Percentiles rank a stretch among this genome's conserved stretches.
Conservation (phyloP, 2,888 invertebrate species). For the Trissoscelio sp. region DNA sequence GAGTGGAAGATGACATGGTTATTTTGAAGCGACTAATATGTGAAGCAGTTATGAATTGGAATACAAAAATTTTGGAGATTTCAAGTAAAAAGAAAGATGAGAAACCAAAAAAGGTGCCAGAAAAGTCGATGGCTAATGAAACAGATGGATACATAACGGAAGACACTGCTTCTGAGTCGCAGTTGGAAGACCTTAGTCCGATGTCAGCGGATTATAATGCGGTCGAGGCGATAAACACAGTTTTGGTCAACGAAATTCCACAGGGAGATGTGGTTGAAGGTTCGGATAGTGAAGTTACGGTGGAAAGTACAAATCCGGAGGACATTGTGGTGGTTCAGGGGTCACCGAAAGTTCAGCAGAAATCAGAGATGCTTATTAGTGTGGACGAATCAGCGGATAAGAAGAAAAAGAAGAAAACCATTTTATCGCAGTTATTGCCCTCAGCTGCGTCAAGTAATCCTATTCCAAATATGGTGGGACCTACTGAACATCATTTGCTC, state of each 20-base stretch:
- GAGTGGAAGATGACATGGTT: constrained; percentile 86
- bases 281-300: constrained; percentile 76
- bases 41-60: constrained; percentile 90
- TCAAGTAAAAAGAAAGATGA: constrained; percentile 81
- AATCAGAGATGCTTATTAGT: constrained; percentile 81
- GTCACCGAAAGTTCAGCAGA: constrained; percentile 81
- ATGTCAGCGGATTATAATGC: constrained; percentile 82
- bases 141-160: constrained; percentile 80
- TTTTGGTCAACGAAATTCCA: constrained; percentile 72
- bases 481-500: constrained; percentile 89
- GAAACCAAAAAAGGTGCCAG: constrained; percentile 76
- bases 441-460: constrained; percentile 83
- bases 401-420: constrained; percentile 87
- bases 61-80: constrained; percentile 84
- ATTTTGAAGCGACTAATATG: constrained; percentile 88
- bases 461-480: constrained; percentile 86
- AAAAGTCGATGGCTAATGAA: constrained; percentile 73
- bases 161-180: constrained; percentile 80
- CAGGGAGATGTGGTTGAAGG: constrained; percentile 74
- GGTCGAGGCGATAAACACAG: constrained; percentile 77
- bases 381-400: constrained; percentile 83
- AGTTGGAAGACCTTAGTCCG: constrained; percentile 81
- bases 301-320: constrained; percentile 75
- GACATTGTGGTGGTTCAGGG: constrained; percentile 78
- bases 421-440: constrained; percentile 88